Conservation (phyloP, 2,797 vertebrate genomes). For the Anas acuta region DNA sequence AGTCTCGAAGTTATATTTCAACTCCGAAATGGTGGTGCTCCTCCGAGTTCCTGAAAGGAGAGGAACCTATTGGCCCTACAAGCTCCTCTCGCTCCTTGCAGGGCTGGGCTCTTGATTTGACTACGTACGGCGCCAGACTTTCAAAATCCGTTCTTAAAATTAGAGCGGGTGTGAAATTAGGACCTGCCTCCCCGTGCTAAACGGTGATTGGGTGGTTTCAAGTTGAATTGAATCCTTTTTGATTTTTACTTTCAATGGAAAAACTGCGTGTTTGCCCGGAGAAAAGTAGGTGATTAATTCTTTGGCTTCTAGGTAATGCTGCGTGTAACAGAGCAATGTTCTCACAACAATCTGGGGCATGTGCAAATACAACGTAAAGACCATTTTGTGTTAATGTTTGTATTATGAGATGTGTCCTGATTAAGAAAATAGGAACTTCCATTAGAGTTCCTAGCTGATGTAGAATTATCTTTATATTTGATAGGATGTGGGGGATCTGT, state of each 20-base stretch:
- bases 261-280: neutral
- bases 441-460: neutral
- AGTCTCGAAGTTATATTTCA: neutral
- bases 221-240: conserved; percentile 1
- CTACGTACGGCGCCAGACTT: neutral
- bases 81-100: neutral
- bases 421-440: neutral
- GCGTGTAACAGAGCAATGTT: accelerated
- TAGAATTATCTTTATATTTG: neutral
- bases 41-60: neutral
- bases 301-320: neutral
- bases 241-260: conserved; percentile 5
- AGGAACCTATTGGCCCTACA: neutral
- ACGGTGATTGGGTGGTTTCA: neutral
- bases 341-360: neutral
- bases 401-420: neutral
- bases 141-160: neutral
- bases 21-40: neutral
- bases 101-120: neutral
- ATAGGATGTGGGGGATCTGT: neutral
- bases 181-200: accelerated
- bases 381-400: accelerated
- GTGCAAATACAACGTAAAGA: neutral
- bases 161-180: neutral
- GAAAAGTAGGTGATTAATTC: neutral